A percentile compares a stretch with the other conserved stretches of the same genome.
Conservation (phyloP, 2,797 vertebrate genomes). For the Zalophus californianus region DNA sequence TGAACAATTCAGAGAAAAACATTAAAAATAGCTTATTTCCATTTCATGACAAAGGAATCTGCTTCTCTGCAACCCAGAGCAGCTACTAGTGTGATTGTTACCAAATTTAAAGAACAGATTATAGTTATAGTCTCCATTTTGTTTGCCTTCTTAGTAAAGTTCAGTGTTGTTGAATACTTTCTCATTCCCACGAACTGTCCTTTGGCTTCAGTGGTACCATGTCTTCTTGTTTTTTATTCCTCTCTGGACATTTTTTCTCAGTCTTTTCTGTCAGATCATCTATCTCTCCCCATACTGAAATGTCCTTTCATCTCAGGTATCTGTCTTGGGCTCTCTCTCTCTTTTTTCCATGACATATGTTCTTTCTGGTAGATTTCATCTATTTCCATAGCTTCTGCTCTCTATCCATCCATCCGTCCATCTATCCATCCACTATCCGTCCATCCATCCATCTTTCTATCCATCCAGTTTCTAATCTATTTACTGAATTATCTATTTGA, state of each 20-base stretch:
- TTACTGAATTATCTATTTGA: neutral
- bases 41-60: neutral
- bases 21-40: neutral
- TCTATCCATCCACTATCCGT: neutral
- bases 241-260: neutral
- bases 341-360: neutral
- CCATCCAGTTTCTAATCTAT: neutral
- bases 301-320: neutral
- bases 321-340: neutral
- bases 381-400: neutral
- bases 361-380: neutral
- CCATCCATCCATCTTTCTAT: no score
- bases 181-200: neutral
- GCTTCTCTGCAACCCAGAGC: neutral
- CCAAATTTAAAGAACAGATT: constrained; percentile 39
- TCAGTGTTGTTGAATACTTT: neutral
- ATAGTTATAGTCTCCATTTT: constrained; percentile 55
- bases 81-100: constrained; percentile 1
- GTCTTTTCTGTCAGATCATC: neutral
- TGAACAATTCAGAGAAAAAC: neutral
- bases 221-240: neutral
- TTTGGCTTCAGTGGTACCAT: neutral
- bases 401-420: neutral
- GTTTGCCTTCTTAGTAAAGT: neutral
- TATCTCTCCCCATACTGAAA: neutral